Conservation (phyloP, 2,888 invertebrate genomes). For the Diogma glabrata region DNA sequence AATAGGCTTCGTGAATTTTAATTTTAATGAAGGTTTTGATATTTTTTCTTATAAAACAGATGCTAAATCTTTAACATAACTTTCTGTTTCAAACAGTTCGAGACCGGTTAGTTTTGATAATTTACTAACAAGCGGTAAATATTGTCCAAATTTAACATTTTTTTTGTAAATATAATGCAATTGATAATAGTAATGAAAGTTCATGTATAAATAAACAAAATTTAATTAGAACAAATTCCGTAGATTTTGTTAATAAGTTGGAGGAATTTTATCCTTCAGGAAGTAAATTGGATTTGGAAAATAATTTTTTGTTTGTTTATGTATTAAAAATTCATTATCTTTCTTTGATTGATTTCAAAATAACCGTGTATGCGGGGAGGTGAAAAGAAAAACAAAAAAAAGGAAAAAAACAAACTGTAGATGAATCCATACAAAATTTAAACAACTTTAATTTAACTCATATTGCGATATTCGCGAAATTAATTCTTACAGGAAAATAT, state of each 20-base stretch:
- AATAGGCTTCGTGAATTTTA: constrained; percentile 17
- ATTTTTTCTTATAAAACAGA: constrained; percentile 16
- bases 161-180: constrained; percentile 11
- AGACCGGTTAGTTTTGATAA: constrained; percentile 15
- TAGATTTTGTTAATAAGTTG: constrained; percentile 15
- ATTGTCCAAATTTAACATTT: constrained; percentile 17
- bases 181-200: constrained; percentile 14
- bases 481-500: too few relatives aligned
- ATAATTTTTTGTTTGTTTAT: too few relatives aligned
- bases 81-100: constrained; percentile 16
- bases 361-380: too few relatives aligned
- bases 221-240: constrained; percentile 9
- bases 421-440: too few relatives aligned
- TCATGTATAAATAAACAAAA: not conserved
- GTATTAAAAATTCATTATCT: too few relatives aligned
- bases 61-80: constrained; percentile 10
- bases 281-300: constrained; percentile 14
- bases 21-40: constrained; percentile 15
- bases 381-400: too few relatives aligned
- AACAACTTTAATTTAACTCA: too few relatives aligned
- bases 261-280: constrained; percentile 16
- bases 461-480: too few relatives aligned
- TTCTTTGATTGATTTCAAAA: too few relatives aligned
- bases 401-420: too few relatives aligned
- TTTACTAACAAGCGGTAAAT: constrained; percentile 16